Evolutionary conservation across 2,113 vertebrate species (phyloP), one percentile per base, ranked within the genome.

Genomic region (Turnix velox): DNA sequence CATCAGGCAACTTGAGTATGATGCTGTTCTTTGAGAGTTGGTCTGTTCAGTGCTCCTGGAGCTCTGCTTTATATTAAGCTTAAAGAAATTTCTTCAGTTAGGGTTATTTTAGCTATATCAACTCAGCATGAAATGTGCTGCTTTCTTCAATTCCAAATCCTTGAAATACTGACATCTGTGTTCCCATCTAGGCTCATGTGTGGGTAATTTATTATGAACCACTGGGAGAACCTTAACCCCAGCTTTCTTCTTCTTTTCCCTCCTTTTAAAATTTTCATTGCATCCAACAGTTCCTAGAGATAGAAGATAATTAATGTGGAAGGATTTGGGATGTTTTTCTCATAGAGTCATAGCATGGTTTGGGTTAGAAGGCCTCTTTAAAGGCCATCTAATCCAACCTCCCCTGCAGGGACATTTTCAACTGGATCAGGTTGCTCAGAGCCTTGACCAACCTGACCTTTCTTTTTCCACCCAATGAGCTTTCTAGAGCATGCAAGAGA

Each of bases 101-200:
- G 25, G 30, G 2, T 48, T 82, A 27, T 73, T 89, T 66, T 39
- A 42, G 24, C 66, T 66, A 16, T 59, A 28, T 57, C 49, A 67
- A 27, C 9, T 37, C 51, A 18, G 24, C 0, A 0, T 31, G 24
- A 35, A 83, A 69, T 10, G 4, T 11, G 7, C 42, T 61, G 0
- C 77, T 77, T 52, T 37, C 30, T 25, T 55, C 46, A 16, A 62
- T n/a, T 27, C 30, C 40, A 20, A 8, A 67, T 58, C 16, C 42
- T 45, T 55, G 35, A n/a, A 65, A 51, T 74, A 10, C 22, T 12
- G 43, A 68, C 24, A 4, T 51, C 7, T 42, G 6, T 75, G 24
- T 79, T 86, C 16, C 42, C 14, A 23, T 49, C 49, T 42, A 27
- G 59, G 12, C 37, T 86, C 2, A 1, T 27, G 27, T 4, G 1